Percentiles rank a stretch among this genome's conserved stretches.
Conservation (phyloP, 2,797 vertebrate genomes). For the Sebastes cheni region DNA sequence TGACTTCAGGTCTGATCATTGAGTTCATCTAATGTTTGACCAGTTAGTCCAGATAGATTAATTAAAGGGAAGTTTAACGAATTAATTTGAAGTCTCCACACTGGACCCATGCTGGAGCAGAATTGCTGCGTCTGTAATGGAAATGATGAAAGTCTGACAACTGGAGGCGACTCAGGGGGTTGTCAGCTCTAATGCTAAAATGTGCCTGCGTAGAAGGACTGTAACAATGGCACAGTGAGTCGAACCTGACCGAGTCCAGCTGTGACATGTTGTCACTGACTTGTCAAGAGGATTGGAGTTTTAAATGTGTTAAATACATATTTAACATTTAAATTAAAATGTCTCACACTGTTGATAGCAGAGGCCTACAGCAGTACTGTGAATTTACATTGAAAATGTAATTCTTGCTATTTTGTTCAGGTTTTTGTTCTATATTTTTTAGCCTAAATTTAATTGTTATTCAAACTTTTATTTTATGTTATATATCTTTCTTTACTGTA, state of each 20-base stretch:
- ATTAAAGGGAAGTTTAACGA: not conserved
- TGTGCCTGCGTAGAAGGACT: not conserved
- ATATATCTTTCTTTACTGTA: not conserved
- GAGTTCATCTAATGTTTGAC: not conserved
- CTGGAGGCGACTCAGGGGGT: not conserved
- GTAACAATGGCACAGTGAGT: not conserved
- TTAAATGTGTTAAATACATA: not conserved
- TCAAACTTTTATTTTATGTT: not conserved
- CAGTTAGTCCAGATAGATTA: not conserved
- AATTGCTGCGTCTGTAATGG: not conserved
- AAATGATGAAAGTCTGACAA: not conserved
- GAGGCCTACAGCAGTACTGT: not conserved
- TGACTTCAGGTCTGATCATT: not conserved
- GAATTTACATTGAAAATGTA: rapidly evolving
- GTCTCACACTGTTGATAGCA: not conserved
- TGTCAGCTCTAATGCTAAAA: slow-evolving; percentile 3
- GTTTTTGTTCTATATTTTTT: too few relatives aligned
- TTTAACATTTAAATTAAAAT: not conserved
- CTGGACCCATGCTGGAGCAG: not conserved
- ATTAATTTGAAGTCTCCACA: not conserved
- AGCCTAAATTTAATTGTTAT: not conserved
- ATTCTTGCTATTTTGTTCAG: not conserved
- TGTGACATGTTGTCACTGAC: not conserved
- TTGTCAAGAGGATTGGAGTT: not conserved
- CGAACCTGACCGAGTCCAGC: not conserved